Conservation (phyloP, 2,113 vertebrate genomes). For the Bos taurus region ARS-UCD2.0 NC_037333.1:115731501-115732000, state of each 20-base stretch:
- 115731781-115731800: neutral
- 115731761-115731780: neutral
- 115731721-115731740: neutral
- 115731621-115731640: neutral
- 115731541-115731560: neutral
- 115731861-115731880: neutral
- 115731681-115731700: neutral
- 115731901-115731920: neutral
- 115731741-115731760: neutral
- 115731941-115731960: neutral
- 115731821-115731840: neutral
- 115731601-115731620: neutral
- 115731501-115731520: neutral
- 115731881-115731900: neutral
- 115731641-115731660: neutral
- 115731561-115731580: neutral
- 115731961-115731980: neutral
- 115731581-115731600: neutral
- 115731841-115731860: neutral
- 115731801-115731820: neutral
- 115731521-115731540: neutral
- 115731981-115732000: neutral
- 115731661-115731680: neutral
- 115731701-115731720: neutral
- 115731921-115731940: rapidly evolving